Conservation (phyloP, 2,113 vertebrate species). For the Strix uralensis region DNA sequence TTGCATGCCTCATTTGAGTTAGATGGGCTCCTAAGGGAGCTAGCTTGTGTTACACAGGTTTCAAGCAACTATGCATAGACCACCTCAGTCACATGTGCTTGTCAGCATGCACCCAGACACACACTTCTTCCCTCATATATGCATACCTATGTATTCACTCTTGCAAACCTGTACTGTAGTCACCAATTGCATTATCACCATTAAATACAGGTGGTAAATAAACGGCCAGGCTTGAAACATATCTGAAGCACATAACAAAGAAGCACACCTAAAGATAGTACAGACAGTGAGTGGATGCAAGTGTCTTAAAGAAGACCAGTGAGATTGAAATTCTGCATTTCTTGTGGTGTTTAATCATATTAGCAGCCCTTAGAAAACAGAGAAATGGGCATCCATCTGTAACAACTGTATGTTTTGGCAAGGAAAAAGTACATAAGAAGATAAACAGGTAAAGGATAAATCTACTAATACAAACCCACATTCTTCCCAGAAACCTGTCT, state of each 20-base stretch:
- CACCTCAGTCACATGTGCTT: background rate
- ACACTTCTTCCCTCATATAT: background rate
- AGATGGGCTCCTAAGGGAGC: background rate
- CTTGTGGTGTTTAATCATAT: background rate
- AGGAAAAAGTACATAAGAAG: background rate
- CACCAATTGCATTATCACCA: background rate
- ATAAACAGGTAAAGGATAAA: background rate
- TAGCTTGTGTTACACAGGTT: accelerated
- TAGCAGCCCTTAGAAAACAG: background rate
- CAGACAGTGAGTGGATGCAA: background rate
- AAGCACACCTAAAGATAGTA: background rate
- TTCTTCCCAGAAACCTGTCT: background rate
- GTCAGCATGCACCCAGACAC: background rate
- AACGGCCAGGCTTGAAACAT: background rate
- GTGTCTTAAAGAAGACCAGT: background rate
- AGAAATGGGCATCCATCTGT: background rate
- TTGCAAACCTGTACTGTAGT: background rate
- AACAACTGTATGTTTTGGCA: background rate
- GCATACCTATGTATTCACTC: accelerated
- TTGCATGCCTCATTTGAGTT: background rate
- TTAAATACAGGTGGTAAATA: background rate
- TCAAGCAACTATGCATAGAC: background rate
- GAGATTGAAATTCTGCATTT: background rate
- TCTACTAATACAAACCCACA: background rate
- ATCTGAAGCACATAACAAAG: background rate